phyloP scores from a whole-genome alignment of 2,888 invertebrate genomes.

The Penaeus monodon region DNA sequence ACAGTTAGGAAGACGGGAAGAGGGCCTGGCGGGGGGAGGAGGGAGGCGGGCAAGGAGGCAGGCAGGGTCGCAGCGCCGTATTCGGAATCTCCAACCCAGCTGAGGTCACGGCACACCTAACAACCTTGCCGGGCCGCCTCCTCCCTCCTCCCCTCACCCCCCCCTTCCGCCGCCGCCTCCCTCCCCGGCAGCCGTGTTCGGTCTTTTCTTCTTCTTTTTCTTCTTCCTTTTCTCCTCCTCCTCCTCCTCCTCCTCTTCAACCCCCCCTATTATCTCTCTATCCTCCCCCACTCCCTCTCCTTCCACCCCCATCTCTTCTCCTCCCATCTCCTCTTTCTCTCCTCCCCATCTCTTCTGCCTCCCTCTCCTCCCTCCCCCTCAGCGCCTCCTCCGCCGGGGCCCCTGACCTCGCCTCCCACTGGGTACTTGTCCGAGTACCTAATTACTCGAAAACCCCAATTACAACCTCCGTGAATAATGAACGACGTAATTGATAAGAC shows the following conservation, averaged over 20 bases:
- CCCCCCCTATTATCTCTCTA: not conserved
- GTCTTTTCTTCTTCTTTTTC: too few relatives aligned
- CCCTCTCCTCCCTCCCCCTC: not conserved
- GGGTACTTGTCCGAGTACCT: too few relatives aligned
- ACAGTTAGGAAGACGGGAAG: too few relatives aligned
- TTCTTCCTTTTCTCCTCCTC: not conserved
- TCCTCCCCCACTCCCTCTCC: not conserved
- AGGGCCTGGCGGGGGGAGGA: too few relatives aligned
- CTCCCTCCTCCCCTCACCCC: too few relatives aligned
- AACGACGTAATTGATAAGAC: too few relatives aligned
- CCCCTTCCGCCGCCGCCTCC: too few relatives aligned
- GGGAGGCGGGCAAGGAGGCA: not conserved
- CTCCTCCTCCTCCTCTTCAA: not conserved
- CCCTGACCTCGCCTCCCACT: not conserved
- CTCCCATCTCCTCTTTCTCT: not conserved
- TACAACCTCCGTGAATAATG: not conserved
- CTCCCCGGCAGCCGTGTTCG: too few relatives aligned
- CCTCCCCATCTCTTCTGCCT: not conserved
- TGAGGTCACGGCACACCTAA: too few relatives aligned
- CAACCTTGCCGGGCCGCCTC: too few relatives aligned
- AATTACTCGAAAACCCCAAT: not conserved
- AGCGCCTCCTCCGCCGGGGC: not conserved
- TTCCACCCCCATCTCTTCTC: not conserved
- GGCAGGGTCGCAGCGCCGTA: not conserved
- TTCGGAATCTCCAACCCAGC: not conserved